Base-by-base conservation (phyloP, 2,113 vertebrate species). In the Collichthys lucidus region DNA sequence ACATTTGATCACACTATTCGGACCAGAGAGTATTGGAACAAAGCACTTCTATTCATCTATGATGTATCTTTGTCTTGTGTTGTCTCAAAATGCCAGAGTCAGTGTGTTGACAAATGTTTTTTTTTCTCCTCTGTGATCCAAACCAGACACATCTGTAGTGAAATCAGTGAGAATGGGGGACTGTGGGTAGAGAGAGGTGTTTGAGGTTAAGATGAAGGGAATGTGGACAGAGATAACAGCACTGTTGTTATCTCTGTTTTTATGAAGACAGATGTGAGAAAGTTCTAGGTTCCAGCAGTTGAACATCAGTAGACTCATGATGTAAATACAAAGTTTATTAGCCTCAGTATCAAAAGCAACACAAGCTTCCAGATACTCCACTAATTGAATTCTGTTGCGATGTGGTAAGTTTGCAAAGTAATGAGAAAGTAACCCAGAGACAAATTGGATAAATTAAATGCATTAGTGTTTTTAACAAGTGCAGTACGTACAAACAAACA, bases 1-100 rank as follows among this genome's bases (percentile, higher is more conserved):
- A 79, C 87, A 74, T 89, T 84, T 88, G 76, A 93, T 89, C 77
- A 81, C 62, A 88, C 92, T 90, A 90, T 77, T 77, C 4, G 35
- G 85, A 88, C 77, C 86, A 89, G 85, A 90, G 72, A 86, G 17
- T 46, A 68, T 77, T 50, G 77, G 80, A 90, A 92, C 75, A 92
- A 90, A 93, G 85, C 68, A 11, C 74, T 61, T 56, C 46, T 81
- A 74, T 44, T 59, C 11, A n/a, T 88, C 70, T 82, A 61, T 85
- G 83, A 86, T 86, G 78, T 80, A 65, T 89, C 80, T 82, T 85
- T 87, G 83, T 87, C 84, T 88, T 50, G 81, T 86, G 80, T 88
- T 87, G 79, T 88, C 70, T 85, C 61, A 84, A 90, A 88, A 85
- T 91, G 83, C 88, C 85, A 88, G 84, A 77, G 85, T 64, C 61